Conservation (phyloP, 1,140 invertebrate genomes). For the Drosophila repletoides region DNA sequence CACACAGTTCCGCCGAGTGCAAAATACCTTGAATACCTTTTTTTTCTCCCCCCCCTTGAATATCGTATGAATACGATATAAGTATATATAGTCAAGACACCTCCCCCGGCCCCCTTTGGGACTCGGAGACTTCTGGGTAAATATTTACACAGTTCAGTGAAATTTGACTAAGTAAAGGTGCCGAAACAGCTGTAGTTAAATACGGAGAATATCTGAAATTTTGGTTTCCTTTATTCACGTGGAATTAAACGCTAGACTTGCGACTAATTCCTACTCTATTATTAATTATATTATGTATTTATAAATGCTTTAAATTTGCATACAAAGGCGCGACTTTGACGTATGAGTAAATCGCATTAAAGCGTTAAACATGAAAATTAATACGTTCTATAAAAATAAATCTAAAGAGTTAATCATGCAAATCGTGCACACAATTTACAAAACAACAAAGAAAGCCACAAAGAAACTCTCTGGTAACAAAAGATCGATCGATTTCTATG, state of each 20-base stretch:
- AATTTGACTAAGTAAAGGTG: slow-evolving; percentile 41
- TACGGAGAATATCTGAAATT: neutral
- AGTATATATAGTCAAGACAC: slow-evolving; percentile 1
- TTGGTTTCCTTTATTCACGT: neutral
- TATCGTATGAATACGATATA: slow-evolving; percentile 12
- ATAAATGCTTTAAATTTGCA: slow-evolving; percentile 40
- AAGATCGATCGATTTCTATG: slow-evolving; percentile 47
- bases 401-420: slow-evolving; percentile 59
- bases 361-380: slow-evolving; percentile 61
- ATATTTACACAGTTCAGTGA: slow-evolving; percentile 60
- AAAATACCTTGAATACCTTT: slow-evolving; percentile 8
- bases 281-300: slow-evolving; percentile 20
- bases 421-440: slow-evolving; percentile 51
- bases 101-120: no score
- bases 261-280: neutral
- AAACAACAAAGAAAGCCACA: slow-evolving; percentile 6
- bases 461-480: slow-evolving; percentile 39
- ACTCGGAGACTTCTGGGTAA: slow-evolving; percentile 20
- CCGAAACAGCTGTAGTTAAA: neutral
- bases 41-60: neutral
- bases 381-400: slow-evolving; percentile 45
- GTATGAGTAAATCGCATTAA: slow-evolving; percentile 22
- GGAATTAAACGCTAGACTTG: neutral
- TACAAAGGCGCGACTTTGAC: slow-evolving; percentile 56
- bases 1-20: slow-evolving; percentile 13